phyloP scores from a whole-genome alignment of 2,797 vertebrate genomes.

The Anolis apletophallus region DNA sequence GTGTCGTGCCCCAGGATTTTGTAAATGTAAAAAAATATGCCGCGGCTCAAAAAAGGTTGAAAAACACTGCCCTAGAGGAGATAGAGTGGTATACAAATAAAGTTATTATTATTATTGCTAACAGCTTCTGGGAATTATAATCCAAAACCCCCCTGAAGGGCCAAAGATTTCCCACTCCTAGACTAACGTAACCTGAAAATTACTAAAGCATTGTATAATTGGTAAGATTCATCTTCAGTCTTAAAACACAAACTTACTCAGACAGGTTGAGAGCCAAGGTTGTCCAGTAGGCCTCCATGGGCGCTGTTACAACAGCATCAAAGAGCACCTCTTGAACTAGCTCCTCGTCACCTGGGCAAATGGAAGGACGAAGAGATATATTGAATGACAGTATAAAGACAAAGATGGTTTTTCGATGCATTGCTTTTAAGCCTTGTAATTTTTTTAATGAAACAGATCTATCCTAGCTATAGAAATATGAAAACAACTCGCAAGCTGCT shows the following conservation, averaged over 20 bases:
- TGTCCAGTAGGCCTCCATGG: constrained; percentile 98
- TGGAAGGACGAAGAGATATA: background rate
- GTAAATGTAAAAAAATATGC: too few relatives aligned
- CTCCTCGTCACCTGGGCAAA: constrained; percentile 85
- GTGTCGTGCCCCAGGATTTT: too few relatives aligned
- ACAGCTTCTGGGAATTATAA: too few relatives aligned
- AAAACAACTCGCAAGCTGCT: constrained; percentile 7
- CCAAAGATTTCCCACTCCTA: too few relatives aligned
- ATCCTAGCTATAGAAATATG: background rate
- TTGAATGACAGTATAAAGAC: background rate
- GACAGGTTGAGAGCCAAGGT: constrained; percentile 88
- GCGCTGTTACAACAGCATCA: constrained; percentile 94
- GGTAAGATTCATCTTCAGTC: background rate
- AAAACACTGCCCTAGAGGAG: too few relatives aligned
- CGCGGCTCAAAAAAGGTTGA: too few relatives aligned
- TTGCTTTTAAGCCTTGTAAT: fast-evolving
- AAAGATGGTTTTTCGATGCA: background rate
- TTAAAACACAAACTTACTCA: constrained; percentile 73
- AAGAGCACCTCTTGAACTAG: constrained; percentile 91
- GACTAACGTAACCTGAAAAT: too few relatives aligned
- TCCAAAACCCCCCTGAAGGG: too few relatives aligned
- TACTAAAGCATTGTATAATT: background rate
- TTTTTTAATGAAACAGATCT: background rate
- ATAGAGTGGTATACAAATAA: too few relatives aligned
- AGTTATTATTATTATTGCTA: too few relatives aligned